phyloP scores from a whole-genome alignment of 2,888 invertebrate species.

The Salpingus planirostris region DNA sequence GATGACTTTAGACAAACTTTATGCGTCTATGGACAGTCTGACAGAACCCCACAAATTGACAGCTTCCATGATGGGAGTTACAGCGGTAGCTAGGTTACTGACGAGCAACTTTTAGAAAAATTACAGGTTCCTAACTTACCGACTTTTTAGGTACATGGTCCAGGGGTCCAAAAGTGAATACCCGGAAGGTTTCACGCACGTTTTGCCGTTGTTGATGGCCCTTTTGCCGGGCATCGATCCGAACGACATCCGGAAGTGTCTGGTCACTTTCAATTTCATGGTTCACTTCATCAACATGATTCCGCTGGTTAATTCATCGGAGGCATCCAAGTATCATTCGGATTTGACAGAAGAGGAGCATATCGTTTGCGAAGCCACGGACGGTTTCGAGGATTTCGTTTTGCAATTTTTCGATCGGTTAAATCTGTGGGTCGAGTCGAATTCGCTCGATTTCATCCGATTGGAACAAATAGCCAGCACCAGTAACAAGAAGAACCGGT shows the following conservation, averaged over 20 bases:
- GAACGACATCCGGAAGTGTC: constrained; percentile 72
- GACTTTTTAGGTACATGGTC: constrained; percentile 36
- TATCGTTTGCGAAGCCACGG: constrained; percentile 68
- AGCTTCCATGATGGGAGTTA: constrained; percentile 61
- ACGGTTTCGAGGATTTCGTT: constrained; percentile 83
- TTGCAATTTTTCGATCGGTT: constrained; percentile 74
- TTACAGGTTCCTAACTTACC: no score
- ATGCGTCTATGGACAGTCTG: constrained; percentile 70
- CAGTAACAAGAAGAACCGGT: constrained; percentile 53
- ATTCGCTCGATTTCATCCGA: constrained; percentile 57
- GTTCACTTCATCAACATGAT: constrained; percentile 68
- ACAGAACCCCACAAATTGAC: constrained; percentile 82
- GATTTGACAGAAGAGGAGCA: constrained; percentile 72
- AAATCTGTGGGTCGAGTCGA: constrained; percentile 62
- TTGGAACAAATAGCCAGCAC: constrained; percentile 50
- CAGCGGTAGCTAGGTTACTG: constrained; percentile 59
- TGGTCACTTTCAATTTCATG: constrained; percentile 71
- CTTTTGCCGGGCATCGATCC: constrained; percentile 84
- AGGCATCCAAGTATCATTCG: constrained; percentile 55
- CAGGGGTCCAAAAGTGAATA: constrained; percentile 48
- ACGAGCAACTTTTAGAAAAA: no score
- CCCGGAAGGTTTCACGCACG: constrained; percentile 70
- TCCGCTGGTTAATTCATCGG: constrained; percentile 78
- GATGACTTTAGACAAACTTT: constrained; percentile 69
- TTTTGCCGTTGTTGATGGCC: constrained; percentile 70